phyloP scores from a whole-genome alignment of 2,797 vertebrate species.

The Hyperoplus immaculatus region DNA sequence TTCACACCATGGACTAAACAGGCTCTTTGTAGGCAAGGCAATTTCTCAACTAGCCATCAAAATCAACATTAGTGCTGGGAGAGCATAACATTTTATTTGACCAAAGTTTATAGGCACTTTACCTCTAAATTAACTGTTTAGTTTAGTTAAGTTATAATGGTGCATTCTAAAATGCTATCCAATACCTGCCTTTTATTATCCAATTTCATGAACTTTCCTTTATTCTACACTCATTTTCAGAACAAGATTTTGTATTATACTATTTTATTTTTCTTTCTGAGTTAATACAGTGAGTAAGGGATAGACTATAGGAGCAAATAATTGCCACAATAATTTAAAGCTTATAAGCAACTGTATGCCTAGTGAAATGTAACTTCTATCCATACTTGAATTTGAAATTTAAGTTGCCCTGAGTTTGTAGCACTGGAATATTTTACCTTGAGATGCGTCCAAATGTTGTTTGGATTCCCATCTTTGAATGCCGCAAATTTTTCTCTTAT shows the following conservation, averaged over 20 bases:
- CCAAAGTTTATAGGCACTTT: not conserved
- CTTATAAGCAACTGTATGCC: not conserved
- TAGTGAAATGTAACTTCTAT: not conserved
- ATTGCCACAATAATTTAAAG: not conserved
- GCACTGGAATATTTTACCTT: not conserved
- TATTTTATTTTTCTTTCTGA: not conserved
- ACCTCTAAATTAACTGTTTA: not conserved
- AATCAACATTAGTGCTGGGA: not conserved
- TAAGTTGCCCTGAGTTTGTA: not conserved
- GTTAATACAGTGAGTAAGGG: not conserved
- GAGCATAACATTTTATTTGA: not conserved
- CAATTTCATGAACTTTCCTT: not conserved
- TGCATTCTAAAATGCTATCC: not conserved
- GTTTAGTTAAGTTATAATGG: not conserved
- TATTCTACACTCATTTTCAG: not conserved
- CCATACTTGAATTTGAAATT: not conserved
- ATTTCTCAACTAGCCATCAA: constrained; percentile 4
- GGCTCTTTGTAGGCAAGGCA: not conserved
- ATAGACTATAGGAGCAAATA: not conserved
- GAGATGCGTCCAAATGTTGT: not conserved
- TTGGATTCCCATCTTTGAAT: not conserved
- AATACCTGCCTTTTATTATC: not conserved
- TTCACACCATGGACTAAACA: constrained; percentile 17
- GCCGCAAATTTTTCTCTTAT: not conserved
- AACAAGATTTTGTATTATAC: not conserved